Evolutionary conservation across 2,888 invertebrate genomes (phyloP).

Genomic region (Lycocerus yunnanus): DNA sequence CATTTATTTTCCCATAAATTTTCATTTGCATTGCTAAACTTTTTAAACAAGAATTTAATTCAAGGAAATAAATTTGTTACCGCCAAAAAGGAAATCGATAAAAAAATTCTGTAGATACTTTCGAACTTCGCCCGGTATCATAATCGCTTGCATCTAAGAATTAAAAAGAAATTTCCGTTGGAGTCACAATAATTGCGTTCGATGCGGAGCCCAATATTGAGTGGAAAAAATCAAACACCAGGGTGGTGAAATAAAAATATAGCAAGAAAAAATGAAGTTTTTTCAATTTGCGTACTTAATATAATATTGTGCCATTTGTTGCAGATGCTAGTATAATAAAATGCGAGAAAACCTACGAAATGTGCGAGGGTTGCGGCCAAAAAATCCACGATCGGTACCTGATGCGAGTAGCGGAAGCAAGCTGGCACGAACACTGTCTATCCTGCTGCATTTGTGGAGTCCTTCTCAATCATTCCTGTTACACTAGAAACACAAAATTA

Average conservation of each 20-base stretch:
- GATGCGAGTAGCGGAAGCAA: conserved; percentile 91
- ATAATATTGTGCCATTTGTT: conserved; percentile 32
- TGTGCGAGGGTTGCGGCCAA: conserved; percentile 93
- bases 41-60: neutral
- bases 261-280: neutral
- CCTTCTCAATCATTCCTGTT: conserved; percentile 91
- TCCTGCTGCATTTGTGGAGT: conserved; percentile 93
- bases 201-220: neutral
- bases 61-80: neutral
- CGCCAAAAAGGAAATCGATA: neutral
- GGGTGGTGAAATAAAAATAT: neutral
- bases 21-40: neutral
- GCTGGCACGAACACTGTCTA: conserved; percentile 97
- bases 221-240: neutral
- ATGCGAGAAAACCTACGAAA: conserved; percentile 81
- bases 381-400: conserved; percentile 95
- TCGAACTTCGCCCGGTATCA: neutral
- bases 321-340: conserved; percentile 63
- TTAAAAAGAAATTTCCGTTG: too few relatives aligned
- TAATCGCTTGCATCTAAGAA: too few relatives aligned
- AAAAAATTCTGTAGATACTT: neutral
- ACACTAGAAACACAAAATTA: conserved; percentile 89
- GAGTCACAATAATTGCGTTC: too few relatives aligned
- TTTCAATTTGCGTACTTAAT: conserved; percentile 14
- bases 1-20: neutral